Conservation (phyloP, 2,888 invertebrate genomes). For the Tetanocera ferruginea region DNA sequence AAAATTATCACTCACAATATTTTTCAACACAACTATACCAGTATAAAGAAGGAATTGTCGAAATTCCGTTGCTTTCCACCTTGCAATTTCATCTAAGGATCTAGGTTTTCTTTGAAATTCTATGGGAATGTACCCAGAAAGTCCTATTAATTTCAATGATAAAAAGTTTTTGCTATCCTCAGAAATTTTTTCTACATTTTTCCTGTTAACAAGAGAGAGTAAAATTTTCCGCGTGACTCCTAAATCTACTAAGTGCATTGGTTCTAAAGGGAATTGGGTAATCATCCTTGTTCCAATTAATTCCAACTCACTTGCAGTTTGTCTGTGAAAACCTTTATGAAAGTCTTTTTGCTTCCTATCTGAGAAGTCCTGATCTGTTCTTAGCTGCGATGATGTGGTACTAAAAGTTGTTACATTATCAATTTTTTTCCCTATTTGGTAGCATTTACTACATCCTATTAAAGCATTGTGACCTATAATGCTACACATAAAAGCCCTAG, state of each 20-base stretch:
- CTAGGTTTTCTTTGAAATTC: conserved; percentile 43
- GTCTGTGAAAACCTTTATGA: conserved; percentile 19
- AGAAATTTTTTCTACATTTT: conserved; percentile 8
- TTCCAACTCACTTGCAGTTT: conserved; percentile 22
- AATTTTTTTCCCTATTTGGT: conserved; percentile 25
- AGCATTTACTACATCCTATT: conserved; percentile 29
- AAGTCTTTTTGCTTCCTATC: conserved; percentile 20
- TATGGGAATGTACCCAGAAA: conserved; percentile 28
- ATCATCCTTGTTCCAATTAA: conserved; percentile 1
- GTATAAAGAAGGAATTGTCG: conserved; percentile 43
- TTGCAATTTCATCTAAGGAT: conserved; percentile 38
- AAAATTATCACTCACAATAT: conserved; percentile 31
- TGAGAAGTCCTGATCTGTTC: conserved; percentile 33
- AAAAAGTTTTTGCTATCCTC: not conserved
- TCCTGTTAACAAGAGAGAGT: not conserved
- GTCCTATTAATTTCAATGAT: conserved; percentile 14
- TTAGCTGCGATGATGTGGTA: not conserved
- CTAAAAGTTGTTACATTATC: conserved; percentile 27
- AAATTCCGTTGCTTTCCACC: conserved; percentile 39
- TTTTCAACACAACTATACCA: conserved; percentile 38
- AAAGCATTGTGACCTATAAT: conserved; percentile 29
- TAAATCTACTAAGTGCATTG: not conserved
- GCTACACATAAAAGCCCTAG: conserved; percentile 5
- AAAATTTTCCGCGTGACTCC: not conserved
- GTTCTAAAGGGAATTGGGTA: not conserved